Conservation (phyloP, 1,140 invertebrate genomes). For the Linepithema humile region DNA sequence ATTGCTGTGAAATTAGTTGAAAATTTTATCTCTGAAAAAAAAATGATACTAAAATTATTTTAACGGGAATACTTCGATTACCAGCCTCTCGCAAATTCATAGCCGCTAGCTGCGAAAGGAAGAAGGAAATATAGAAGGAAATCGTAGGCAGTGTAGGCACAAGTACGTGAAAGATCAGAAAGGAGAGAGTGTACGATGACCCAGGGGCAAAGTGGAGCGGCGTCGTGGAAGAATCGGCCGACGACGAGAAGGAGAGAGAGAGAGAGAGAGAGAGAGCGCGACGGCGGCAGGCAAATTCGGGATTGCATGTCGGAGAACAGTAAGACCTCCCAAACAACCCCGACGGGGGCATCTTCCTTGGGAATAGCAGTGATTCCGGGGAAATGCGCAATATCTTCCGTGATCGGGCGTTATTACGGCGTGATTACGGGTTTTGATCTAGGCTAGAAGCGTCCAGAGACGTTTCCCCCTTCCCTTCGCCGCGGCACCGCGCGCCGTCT, state of each 20-base stretch:
- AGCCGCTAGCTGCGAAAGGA: neutral
- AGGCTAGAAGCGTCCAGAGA: constrained; percentile 76
- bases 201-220: constrained; percentile 61
- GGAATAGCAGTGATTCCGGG: constrained; percentile 82
- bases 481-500: neutral
- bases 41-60: neutral
- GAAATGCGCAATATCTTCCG: constrained; percentile 84
- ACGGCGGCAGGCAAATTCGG: constrained; percentile 51
- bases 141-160: neutral
- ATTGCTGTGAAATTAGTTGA: neutral
- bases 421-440: constrained; percentile 83
- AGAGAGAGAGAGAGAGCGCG: constrained; percentile 23
- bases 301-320: constrained; percentile 82
- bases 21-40: too few species aligned
- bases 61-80: neutral
- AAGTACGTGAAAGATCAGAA: neutral
- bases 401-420: constrained; percentile 83
- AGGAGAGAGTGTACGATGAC: constrained; percentile 5
- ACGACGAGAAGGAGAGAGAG: too few species aligned
- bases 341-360: constrained; percentile 78
- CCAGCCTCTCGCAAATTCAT: neutral
- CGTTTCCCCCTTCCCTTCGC: neutral
- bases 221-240: constrained; percentile 24
- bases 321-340: constrained; percentile 78
- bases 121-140: neutral